Conservation (phyloP, 1,140 invertebrate genomes). For the Octopus bimaculoides region DNA sequence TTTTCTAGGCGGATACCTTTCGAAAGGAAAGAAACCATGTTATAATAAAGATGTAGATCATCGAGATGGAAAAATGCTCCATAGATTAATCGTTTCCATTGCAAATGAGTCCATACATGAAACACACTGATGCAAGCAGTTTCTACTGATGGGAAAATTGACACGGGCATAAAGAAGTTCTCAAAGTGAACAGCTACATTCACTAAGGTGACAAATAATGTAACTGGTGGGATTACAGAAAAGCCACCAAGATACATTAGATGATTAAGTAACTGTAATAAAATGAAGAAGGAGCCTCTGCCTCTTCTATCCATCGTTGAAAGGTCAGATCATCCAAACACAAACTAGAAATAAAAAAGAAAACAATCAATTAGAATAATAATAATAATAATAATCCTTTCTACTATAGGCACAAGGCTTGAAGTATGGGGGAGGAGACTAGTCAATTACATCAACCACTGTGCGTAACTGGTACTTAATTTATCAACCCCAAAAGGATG, state of each 20-base stretch:
- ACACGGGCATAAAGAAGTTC: not conserved
- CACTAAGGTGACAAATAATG: not conserved
- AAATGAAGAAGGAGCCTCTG: not conserved
- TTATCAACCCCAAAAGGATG: too few species aligned
- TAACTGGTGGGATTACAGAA: not conserved
- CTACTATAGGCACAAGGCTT: too few species aligned
- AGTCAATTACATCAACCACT: too few species aligned
- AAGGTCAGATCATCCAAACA: too few species aligned
- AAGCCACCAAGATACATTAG: constrained; percentile 4
- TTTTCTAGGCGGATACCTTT: constrained; percentile 65
- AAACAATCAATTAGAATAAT: too few species aligned
- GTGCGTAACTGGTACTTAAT: too few species aligned
- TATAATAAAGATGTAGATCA: constrained; percentile 75
- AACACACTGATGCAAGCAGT: constrained; percentile 66
- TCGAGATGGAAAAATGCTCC: constrained; percentile 69
- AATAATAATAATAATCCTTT: too few species aligned
- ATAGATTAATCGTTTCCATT: constrained; percentile 65
- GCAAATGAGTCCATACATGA: constrained; percentile 60
- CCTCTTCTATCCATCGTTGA: not conserved
- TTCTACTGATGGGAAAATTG: constrained; percentile 38
- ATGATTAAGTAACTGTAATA: not conserved
- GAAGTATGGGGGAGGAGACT: too few species aligned
- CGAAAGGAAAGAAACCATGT: constrained; percentile 70
- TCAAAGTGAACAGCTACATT: not conserved
- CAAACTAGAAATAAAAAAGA: too few species aligned